Conservation (phyloP, 2,888 invertebrate species). For the Leptothorax acervorum region DNA sequence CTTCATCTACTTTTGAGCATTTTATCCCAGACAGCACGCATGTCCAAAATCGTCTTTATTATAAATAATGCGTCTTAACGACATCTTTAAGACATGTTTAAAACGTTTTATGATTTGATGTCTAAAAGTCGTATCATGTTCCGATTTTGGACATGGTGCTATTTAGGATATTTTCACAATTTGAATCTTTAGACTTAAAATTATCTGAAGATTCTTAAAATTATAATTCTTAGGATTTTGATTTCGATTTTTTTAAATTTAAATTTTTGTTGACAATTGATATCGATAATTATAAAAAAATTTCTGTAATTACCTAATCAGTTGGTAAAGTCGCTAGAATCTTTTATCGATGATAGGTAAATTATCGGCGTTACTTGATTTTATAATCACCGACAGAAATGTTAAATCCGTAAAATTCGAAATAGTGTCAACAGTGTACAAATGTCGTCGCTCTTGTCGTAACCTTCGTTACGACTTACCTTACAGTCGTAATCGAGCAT, state of each 20-base stretch:
- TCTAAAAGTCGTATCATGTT: too few relatives aligned
- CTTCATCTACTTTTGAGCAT: not conserved
- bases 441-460: not conserved
- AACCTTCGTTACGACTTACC: not conserved
- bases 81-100: too few relatives aligned
- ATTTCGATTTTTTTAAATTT: not conserved
- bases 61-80: too few relatives aligned
- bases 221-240: not conserved
- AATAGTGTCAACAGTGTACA: slow-evolving; percentile 66
- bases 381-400: not conserved
- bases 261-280: not conserved
- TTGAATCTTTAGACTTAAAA: not conserved
- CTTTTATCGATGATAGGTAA: not conserved
- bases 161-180: not conserved
- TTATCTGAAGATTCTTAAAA: not conserved
- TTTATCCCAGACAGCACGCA: not conserved
- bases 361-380: not conserved
- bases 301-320: not conserved
- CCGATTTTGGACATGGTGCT: too few relatives aligned
- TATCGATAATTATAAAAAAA: not conserved
- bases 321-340: not conserved
- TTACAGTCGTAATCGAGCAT: not conserved
- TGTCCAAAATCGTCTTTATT: too few relatives aligned
- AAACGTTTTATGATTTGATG: too few relatives aligned
- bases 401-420: slow-evolving; percentile 36